Conservation (phyloP, 2,797 vertebrate genomes). For the Hafferia zeledoni region DNA sequence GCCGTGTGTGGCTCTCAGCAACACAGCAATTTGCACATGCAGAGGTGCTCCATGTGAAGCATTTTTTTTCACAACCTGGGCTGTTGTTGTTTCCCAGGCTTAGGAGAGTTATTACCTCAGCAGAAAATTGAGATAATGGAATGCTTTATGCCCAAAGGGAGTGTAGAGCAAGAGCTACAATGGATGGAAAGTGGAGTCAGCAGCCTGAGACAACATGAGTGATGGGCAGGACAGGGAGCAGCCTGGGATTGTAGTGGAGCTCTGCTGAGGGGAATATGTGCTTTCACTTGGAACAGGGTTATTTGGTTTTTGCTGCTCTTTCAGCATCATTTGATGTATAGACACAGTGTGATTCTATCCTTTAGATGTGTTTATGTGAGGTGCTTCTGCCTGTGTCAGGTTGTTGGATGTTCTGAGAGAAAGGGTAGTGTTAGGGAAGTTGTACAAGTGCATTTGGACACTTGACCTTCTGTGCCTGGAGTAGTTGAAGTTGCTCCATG, state of each 20-base stretch:
- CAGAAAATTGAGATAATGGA: conserved; percentile 4
- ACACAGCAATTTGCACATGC: neutral
- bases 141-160: conserved; percentile 6
- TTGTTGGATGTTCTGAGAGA: neutral
- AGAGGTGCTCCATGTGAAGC: neutral
- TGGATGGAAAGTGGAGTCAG: neutral
- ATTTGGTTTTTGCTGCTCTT: neutral
- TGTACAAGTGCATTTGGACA: neutral
- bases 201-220: neutral
- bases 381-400: neutral
- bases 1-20: neutral
- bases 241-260: neutral
- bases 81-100: neutral
- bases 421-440: neutral
- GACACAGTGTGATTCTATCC: neutral
- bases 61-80: neutral
- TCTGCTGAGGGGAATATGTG: neutral
- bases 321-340: neutral
- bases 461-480: neutral
- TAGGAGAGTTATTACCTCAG: neutral
- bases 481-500: neutral
- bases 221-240: neutral
- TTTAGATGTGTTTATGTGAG: accelerated
- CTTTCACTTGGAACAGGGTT: neutral
- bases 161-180: neutral